Evolutionary conservation across 2,113 vertebrate species (phyloP), one percentile per base, ranked within the genome.

Genomic region (Mormoops blainvillei): DNA sequence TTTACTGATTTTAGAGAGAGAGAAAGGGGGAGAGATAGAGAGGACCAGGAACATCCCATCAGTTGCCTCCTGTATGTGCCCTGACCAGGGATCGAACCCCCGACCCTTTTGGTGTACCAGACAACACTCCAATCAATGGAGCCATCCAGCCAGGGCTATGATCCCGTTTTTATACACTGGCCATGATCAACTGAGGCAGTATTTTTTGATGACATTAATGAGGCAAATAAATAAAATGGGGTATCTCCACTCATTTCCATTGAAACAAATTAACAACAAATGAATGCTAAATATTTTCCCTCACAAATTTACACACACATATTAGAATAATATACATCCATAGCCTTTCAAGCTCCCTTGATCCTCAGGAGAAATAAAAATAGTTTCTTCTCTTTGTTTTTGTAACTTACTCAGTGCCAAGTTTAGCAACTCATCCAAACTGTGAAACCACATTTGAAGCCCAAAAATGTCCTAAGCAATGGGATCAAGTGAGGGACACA

Each of bases 381-480:
- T 7, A 19, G 9, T 24, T 1, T 71, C 82, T 56, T 33, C 14
- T 89, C 71, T 78, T 65, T 89, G 26, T 83, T 97, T 91, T 85
- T 87, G 16, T 63, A 94, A 87, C 22, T 84, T 95, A 31, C 50
- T 93, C 70, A 91, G 45, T 71, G 67, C 71, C 88, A 95, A 91
- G 28, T 95, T 92, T 86, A 92, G 48, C 82, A 83, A 61, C n/a
- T 86, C 63, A 61, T 89, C 43, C 41, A 91, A 81, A 92, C 54
- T 86, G 28, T 73, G 68, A 91, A 96, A 70, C 73, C 41, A 45
- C 81, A 83, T 71, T 95, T 65, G 36, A 89, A 90, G 89, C 56
- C 56, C 81, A 90, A 41, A 74, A 84, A 52, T 81, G 33, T 84
- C 89, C 50, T 38, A 63, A 95, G 61, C 63, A 63, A 38, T 48